phyloP scores from a whole-genome alignment of 2,113 vertebrate species.

The Origma solitaria region DNA sequence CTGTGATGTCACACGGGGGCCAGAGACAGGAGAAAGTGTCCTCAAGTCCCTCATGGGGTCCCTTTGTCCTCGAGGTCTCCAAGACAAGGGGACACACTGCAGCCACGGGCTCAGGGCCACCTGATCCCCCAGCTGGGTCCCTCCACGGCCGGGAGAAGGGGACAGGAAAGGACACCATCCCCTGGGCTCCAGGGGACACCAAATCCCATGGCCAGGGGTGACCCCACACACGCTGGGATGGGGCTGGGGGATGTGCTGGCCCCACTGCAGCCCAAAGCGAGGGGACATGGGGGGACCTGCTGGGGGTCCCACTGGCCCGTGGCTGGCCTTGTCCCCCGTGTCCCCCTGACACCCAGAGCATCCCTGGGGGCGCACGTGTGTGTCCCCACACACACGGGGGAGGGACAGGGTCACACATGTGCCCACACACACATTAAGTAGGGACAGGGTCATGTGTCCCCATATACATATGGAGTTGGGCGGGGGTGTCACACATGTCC shows the following conservation, averaged over 20 bases:
- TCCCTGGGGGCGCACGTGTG: not conserved
- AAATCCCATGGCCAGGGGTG: not conserved
- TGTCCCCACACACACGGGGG: not conserved
- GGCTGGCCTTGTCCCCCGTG: not conserved
- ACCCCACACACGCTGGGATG: rapidly evolving
- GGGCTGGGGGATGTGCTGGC: not conserved
- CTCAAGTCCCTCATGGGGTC: rapidly evolving
- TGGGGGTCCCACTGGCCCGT: not conserved
- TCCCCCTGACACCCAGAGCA: not conserved
- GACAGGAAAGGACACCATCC: rapidly evolving
- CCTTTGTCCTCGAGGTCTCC: not conserved
- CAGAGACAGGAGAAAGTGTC: not conserved
- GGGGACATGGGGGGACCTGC: not conserved
- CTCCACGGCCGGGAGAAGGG: rapidly evolving
- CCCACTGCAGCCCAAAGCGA: not conserved
- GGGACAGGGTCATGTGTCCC: not conserved
- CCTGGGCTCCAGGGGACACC: not conserved
- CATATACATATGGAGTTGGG: rapidly evolving
- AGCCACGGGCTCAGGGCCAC: rapidly evolving
- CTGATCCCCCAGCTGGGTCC: rapidly evolving
- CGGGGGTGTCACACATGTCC: not conserved
- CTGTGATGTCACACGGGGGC: not conserved
- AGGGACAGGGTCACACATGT: not conserved
- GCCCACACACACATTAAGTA: not conserved
- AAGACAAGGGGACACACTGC: rapidly evolving